Evolutionary conservation across 2,797 vertebrate species (phyloP).

Genomic region (Acanthornis magna): DNA sequence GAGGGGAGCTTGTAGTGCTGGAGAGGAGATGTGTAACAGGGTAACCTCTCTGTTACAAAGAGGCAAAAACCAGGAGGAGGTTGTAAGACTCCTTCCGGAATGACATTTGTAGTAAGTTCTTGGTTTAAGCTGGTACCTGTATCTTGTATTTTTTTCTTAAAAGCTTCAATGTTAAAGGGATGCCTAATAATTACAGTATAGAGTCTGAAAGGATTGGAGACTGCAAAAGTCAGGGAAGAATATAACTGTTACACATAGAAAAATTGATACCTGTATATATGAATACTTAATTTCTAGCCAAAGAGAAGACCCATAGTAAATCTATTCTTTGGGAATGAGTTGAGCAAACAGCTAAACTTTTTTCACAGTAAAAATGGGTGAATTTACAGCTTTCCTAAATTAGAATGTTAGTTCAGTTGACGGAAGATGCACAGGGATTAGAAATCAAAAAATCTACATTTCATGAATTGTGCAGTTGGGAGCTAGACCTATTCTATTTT

Average conservation of each 20-base stretch:
- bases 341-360: neutral
- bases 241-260: neutral
- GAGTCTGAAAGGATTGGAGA: neutral
- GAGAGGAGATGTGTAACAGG: neutral
- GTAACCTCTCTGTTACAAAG: neutral
- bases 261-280: neutral
- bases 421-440: neutral
- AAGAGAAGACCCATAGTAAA: neutral
- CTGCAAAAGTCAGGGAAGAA: neutral
- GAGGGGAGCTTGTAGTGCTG: neutral
- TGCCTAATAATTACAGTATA: neutral
- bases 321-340: neutral
- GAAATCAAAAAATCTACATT: neutral
- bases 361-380: neutral
- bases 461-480: neutral
- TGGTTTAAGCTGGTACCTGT: neutral
- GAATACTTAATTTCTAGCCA: neutral
- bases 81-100: neutral
- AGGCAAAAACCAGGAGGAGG: neutral
- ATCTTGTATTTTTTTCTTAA: neutral
- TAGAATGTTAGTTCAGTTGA: neutral
- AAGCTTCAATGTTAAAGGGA: neutral
- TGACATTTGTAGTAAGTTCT: neutral
- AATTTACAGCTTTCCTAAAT: neutral
- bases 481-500: neutral